A percentile compares a stretch with the other conserved stretches of the same genome.
Evolutionary conservation across 2,888 invertebrate genomes (phyloP).

Genomic region (Salpingus planirostris): DNA sequence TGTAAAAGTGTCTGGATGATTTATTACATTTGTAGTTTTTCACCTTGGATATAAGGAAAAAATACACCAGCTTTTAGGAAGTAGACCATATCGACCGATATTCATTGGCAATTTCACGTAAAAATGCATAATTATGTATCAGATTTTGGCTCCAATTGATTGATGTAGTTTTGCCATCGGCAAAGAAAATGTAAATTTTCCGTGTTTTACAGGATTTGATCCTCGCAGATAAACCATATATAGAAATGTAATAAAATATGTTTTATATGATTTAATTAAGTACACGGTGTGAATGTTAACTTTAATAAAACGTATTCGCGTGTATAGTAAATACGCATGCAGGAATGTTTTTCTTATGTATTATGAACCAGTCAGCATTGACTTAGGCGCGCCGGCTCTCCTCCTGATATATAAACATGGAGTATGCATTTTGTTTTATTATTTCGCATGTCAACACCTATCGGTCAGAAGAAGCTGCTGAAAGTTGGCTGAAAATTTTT

Average conservation of each 20-base stretch:
- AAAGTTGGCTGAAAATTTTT: not conserved
- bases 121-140: too few species aligned
- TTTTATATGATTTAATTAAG: slow-evolving; percentile 27
- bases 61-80: too few species aligned
- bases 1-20: too few species aligned
- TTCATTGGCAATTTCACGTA: too few species aligned
- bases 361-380: slow-evolving; percentile 33
- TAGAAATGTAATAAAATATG: slow-evolving; percentile 23
- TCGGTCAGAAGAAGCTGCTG: slow-evolving; percentile 5
- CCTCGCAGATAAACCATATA: slow-evolving; percentile 19
- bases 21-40: too few species aligned
- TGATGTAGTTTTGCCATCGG: too few species aligned
- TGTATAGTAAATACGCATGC: slow-evolving; percentile 14
- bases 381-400: slow-evolving; percentile 32
- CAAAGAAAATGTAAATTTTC: too few species aligned
- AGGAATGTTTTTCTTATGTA: slow-evolving; percentile 28
- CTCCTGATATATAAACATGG: slow-evolving; percentile 26
- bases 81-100: too few species aligned
- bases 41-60: too few species aligned
- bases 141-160: too few species aligned
- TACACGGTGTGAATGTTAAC: slow-evolving; percentile 20
- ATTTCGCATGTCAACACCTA: slow-evolving; percentile 15
- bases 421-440: slow-evolving; percentile 16
- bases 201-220: too few species aligned
- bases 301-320: slow-evolving; percentile 20